Conservation (phyloP, 2,797 vertebrate genomes). For the Selene dorsalis region DNA sequence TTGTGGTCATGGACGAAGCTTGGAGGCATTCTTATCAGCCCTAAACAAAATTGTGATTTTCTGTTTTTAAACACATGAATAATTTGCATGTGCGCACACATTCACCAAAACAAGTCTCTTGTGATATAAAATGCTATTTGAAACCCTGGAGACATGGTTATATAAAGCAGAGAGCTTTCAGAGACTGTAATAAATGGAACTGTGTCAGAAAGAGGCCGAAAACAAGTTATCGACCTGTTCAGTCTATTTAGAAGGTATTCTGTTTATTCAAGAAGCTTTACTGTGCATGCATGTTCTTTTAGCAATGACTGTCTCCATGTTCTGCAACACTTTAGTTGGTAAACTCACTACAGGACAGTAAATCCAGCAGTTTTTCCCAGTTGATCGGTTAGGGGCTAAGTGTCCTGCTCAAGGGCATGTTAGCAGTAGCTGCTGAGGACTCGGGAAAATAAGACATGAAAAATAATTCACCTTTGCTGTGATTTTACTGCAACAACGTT, state of each 20-base stretch:
- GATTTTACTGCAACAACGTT: constrained; percentile 11
- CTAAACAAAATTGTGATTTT: neutral
- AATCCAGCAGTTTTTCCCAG: neutral
- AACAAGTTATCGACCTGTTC: neutral
- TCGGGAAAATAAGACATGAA: neutral
- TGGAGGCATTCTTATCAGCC: neutral
- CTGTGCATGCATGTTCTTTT: neutral
- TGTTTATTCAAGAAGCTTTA: constrained; percentile 9
- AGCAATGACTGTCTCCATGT: constrained; percentile 2
- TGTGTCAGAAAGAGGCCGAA: constrained; percentile 4
- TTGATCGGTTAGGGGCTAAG: constrained; percentile 16
- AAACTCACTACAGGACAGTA: neutral
- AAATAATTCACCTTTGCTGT: constrained; percentile 22
- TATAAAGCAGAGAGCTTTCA: constrained; percentile 16
- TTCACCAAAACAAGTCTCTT: constrained; percentile 14
- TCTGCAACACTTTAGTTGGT: constrained; percentile 1
- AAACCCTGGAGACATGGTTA: constrained; percentile 1
- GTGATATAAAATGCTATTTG: constrained; percentile 25
- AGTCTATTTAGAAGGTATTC: neutral
- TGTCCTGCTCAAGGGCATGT: constrained; percentile 19
- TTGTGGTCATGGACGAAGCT: too few relatives aligned
- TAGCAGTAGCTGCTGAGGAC: neutral
- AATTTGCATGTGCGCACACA: constrained; percentile 13
- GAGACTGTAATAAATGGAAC: constrained; percentile 16
- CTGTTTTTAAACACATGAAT: constrained; percentile 23